Conservation (phyloP, 2,113 vertebrate species). For the Grus americana region DNA sequence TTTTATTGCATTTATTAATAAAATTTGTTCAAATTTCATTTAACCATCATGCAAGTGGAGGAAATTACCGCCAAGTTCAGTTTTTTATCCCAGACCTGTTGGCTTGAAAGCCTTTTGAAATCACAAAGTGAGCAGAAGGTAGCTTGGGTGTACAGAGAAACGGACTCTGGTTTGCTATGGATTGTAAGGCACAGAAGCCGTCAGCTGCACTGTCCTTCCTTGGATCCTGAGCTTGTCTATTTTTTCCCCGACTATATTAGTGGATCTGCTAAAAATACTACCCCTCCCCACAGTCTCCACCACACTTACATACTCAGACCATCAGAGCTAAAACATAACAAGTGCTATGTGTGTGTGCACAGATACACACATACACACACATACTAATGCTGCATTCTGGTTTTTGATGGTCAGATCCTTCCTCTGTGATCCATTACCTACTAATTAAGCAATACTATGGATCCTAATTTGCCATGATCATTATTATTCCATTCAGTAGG, state of each 20-base stretch:
- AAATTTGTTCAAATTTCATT: neutral
- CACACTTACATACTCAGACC: neutral
- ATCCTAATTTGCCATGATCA: constrained; percentile 44
- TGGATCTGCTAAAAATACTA: neutral
- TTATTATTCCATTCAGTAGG: constrained; percentile 48
- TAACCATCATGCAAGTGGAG: neutral
- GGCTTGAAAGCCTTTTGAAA: neutral
- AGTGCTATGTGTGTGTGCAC: neutral
- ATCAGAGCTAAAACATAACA: neutral
- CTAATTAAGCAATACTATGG: constrained; percentile 22
- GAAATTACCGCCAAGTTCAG: neutral
- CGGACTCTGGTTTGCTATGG: neutral
- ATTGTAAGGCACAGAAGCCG: neutral
- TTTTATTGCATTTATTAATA: neutral
- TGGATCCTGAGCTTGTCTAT: neutral
- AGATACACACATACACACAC: no score
- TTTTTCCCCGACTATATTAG: neutral
- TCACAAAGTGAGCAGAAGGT: neutral
- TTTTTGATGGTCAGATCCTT: neutral
- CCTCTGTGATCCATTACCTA: constrained; percentile 3
- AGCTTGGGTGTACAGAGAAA: neutral
- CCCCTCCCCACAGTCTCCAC: neutral
- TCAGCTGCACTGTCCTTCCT: neutral
- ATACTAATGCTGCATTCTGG: neutral
- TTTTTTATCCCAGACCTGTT: neutral